Base-by-base conservation (phyloP, 2,888 invertebrate genomes). In the Meandrusa payeni region DNA sequence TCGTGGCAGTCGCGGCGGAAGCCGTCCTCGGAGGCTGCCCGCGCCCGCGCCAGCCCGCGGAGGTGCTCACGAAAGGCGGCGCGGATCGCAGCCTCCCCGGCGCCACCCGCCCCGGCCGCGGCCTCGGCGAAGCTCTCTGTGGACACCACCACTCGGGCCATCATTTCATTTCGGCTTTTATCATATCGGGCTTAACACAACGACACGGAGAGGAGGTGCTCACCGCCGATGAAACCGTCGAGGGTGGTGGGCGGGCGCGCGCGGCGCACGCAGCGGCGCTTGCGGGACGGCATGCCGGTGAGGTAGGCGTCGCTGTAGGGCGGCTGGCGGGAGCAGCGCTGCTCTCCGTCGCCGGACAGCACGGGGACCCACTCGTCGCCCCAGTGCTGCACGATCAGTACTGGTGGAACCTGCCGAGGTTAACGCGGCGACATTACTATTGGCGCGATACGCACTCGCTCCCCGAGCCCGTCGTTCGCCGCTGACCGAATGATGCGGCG, bases 291-390 rank as follows among this genome's bases (percentile, higher is more conserved):
- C 93, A 97, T 94, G 5, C 96, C 95, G 4, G 94, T 92, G 28
- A 97, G 85, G 75, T 97, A 98, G 0, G 95, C 96, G 81, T 97
- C 97, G 66, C 97, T 97, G 73, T 93, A 94, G 0, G 83, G 82
- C 53, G 77, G 76, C 54, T 85, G 69, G 48, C 91, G 90, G 33
- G 90, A 78, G 38, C 92, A 87, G 75, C 96, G 97, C 41, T 91
- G 83, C 57, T 92, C 91, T 33, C 93, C 89, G 75, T 98, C 97
- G 46, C 93, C 90, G 4, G 93, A 91, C 51, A 98, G 94, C 51
- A 97, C 93, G 4, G 97, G 96, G 48, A 96, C 93, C 97, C 97
- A 97, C 29, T 72, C 67, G 47, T 73, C 69, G 37, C 68, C 77
- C 72, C 76, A 80, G 29, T 79, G 70, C 55, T 76, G 73, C 24